Conservation (phyloP, 2,113 vertebrate species). For the Phocoena phocoena region DNA sequence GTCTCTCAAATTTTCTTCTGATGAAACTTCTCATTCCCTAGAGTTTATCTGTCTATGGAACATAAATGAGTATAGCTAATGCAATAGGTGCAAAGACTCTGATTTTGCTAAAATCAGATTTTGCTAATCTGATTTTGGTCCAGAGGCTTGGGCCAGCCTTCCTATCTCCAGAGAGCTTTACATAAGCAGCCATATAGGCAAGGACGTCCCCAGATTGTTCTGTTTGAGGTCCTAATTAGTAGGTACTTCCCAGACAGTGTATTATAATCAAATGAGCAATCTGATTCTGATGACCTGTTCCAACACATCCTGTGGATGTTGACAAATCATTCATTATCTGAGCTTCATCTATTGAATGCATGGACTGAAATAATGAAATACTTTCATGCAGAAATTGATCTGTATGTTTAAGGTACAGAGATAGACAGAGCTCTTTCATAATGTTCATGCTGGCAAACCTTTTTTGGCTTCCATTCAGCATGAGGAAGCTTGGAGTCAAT, state of each 20-base stretch:
- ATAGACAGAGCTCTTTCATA: background rate
- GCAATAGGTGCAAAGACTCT: background rate
- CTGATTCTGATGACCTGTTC: background rate
- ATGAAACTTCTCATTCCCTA: background rate
- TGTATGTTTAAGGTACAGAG: background rate
- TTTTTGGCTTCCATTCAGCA: background rate
- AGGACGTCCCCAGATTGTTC: background rate
- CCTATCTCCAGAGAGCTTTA: background rate
- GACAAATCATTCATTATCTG: constrained; percentile 17
- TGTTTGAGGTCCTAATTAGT: background rate
- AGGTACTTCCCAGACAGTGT: background rate
- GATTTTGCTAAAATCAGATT: background rate
- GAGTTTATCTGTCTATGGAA: background rate
- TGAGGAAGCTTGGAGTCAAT: background rate
- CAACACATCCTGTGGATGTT: background rate
- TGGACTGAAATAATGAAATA: constrained; percentile 41
- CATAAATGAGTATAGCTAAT: background rate
- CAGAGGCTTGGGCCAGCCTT: background rate
- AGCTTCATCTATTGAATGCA: background rate
- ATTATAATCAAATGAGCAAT: background rate
- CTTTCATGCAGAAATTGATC: background rate
- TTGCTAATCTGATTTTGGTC: background rate
- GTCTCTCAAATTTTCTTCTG: background rate
- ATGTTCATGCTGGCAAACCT: background rate
- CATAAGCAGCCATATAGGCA: background rate